These are phyloP conservation scores for Embidobia sp. DNA, from an alignment of 2,888 invertebrate genomes.

Conservation along the genomic window DNA sequence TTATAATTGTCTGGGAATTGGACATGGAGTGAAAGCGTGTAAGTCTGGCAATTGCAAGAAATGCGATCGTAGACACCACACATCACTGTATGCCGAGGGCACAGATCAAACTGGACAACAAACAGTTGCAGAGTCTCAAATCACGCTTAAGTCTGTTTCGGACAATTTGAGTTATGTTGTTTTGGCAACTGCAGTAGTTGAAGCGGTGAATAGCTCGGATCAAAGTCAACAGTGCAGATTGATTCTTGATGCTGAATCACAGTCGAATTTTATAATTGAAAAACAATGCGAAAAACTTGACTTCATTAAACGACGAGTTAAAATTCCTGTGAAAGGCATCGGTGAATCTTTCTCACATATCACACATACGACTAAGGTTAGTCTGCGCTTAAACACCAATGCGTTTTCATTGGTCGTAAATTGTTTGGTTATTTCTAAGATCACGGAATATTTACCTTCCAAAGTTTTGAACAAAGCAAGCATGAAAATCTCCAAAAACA, in stretches of 20 bases:
- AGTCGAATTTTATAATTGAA: conserved; percentile 55
- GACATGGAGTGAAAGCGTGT: conserved; percentile 3
- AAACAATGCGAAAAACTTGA: conserved; percentile 41
- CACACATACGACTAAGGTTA: too few species aligned
- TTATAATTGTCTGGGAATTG: conserved; percentile 8
- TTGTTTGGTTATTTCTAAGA: conserved; percentile 41
- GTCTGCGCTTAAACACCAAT: conserved; percentile 30
- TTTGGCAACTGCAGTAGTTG: conserved; percentile 49
- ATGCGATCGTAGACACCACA: too few species aligned
- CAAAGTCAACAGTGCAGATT: conserved; percentile 28
- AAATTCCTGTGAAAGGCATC: conserved; percentile 35
- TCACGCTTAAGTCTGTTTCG: too few species aligned
- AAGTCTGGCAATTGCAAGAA: too few species aligned
- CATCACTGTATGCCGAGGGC: too few species aligned
- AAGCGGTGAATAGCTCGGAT: conserved; percentile 6
- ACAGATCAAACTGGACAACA: too few species aligned
- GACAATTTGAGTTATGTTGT: too few species aligned
- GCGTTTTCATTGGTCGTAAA: conserved; percentile 4
- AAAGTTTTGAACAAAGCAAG: conserved; percentile 16
- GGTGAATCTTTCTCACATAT: too few species aligned
- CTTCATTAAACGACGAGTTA: conserved; percentile 8
- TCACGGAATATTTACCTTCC: conserved; percentile 50
- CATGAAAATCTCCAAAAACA: conserved; percentile 30
- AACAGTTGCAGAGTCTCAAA: too few species aligned
- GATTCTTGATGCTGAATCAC: conserved; percentile 55